Conservation (phyloP, 2,797 vertebrate species). For the Champsocephalus gunnari region DNA sequence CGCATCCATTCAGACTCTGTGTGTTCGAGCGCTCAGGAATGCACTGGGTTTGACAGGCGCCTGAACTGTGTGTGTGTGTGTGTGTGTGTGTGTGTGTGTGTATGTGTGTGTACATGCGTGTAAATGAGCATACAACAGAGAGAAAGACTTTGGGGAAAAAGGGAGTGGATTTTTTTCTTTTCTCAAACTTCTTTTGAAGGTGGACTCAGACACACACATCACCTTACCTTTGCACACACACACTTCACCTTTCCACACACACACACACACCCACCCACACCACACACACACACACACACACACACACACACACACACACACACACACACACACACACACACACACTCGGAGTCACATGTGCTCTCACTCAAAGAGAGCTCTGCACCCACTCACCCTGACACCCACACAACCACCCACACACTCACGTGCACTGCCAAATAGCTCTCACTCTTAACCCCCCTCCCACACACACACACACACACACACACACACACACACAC, state of each 20-base stretch:
- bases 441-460: slow-evolving; percentile 69
- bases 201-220: slow-evolving; percentile 63
- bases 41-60: slow-evolving; percentile 82
- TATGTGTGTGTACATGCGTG: slow-evolving; percentile 28
- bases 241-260: slow-evolving; percentile 53
- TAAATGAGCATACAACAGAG: slow-evolving; percentile 53
- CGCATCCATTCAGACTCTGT: slow-evolving; percentile 76
- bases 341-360: slow-evolving; percentile 78
- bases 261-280: slow-evolving; percentile 29
- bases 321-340: slow-evolving; percentile 68
- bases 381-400: slow-evolving; percentile 85
- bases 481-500: no score
- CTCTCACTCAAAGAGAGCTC: slow-evolving; percentile 81
- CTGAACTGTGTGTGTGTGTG: slow-evolving; percentile 49
- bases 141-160: slow-evolving; percentile 50
- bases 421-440: slow-evolving; percentile 82
- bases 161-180: slow-evolving; percentile 8
- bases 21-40: slow-evolving; percentile 81
- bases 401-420: slow-evolving; percentile 84
- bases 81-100: slow-evolving; percentile 43
- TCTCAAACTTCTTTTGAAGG: slow-evolving; percentile 46
- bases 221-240: slow-evolving; percentile 64
- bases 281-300: slow-evolving; percentile 13
- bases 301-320: slow-evolving; percentile 60
- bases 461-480: slow-evolving; percentile 10